These are phyloP conservation scores for Sigmodon hispidus DNA, from an alignment of 2,113 vertebrate species.

Conservation along the genomic window DNA sequence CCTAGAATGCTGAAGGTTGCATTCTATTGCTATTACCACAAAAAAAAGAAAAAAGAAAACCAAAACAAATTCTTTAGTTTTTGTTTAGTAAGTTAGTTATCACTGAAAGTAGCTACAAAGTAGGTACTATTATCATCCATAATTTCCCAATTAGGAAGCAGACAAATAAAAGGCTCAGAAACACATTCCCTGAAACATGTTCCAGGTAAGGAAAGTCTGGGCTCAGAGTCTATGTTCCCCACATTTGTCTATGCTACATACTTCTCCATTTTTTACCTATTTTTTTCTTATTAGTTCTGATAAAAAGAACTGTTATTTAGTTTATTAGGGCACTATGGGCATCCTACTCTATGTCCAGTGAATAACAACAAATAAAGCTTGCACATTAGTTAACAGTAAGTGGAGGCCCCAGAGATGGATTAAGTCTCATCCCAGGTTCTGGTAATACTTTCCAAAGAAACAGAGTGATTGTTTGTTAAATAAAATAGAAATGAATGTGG, in stretches of 20 bases:
- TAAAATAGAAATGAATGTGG: not conserved
- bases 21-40: not conserved
- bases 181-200: accelerated
- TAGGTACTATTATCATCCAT: not conserved
- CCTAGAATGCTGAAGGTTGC: not conserved
- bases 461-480: not conserved
- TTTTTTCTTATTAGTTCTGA: not conserved
- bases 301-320: not conserved
- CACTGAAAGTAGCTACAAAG: not conserved
- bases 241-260: not conserved
- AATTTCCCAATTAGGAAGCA: not conserved
- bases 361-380: not conserved
- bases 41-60: not conserved
- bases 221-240: not conserved
- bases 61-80: not conserved
- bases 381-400: not conserved
- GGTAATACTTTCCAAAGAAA: not conserved
- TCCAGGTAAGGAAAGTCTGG: not conserved
- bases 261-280: not conserved
- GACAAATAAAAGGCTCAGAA: not conserved
- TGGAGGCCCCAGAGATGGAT: not conserved
- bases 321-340: accelerated
- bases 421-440: not conserved
- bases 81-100: not conserved
- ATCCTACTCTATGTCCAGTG: not conserved